Conservation (phyloP, 2,113 vertebrate species). For the Neomonachus schauinslandi region DNA sequence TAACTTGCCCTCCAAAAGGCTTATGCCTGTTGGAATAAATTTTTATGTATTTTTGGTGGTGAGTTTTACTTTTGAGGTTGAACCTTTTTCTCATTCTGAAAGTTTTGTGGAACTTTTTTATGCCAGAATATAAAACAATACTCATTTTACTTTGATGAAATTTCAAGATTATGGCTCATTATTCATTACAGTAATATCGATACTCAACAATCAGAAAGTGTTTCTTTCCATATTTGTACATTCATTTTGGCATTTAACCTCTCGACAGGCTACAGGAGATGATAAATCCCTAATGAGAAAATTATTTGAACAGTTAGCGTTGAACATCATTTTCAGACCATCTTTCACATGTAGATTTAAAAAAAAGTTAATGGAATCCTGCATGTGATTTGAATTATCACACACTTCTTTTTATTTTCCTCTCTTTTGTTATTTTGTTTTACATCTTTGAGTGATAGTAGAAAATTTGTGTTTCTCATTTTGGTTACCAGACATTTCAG, state of each 20-base stretch:
- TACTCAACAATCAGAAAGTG: slow-evolving; percentile 5
- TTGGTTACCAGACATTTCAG: slow-evolving; percentile 29
- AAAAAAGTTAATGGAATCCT: neutral
- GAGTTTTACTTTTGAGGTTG: neutral
- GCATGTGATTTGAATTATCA: slow-evolving; percentile 44
- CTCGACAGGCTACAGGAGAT: neutral
- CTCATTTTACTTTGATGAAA: slow-evolving; percentile 44
- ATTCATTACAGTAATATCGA: slow-evolving; percentile 12
- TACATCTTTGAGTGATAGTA: neutral
- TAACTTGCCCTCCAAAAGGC: neutral
- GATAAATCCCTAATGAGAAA: neutral
- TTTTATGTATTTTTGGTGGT: neutral
- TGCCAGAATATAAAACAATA: slow-evolving; percentile 14
- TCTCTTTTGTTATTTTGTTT: slow-evolving; percentile 1
- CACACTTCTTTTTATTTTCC: slow-evolving; percentile 25
- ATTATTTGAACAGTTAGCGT: neutral
- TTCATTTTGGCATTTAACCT: slow-evolving; percentile 9
- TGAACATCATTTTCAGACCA: neutral
- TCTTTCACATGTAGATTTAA: neutral
- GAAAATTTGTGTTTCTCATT: slow-evolving; percentile 33
- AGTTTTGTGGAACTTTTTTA: neutral
- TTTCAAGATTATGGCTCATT: slow-evolving; percentile 32
- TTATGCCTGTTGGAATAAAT: neutral
- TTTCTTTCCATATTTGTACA: neutral
- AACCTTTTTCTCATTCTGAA: slow-evolving; percentile 22